phyloP scores from a whole-genome alignment of 1,140 invertebrate species.

The Trachymyrmex septentrionalis region DNA sequence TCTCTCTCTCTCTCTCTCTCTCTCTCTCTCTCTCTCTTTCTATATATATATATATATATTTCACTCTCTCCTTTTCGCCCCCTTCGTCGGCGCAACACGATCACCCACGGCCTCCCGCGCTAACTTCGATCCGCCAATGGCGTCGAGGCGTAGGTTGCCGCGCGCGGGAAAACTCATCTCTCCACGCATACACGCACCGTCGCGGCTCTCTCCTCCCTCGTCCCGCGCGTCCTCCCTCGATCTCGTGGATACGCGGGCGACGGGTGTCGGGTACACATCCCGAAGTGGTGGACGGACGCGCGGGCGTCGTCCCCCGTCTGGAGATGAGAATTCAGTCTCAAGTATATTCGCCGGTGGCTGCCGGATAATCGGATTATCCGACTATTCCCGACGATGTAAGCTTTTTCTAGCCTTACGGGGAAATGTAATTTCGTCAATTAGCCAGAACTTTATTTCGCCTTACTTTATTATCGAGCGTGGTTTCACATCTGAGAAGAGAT shows the following conservation, averaged over 20 bases:
- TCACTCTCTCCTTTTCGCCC: slow-evolving; percentile 27
- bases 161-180: slow-evolving; percentile 80
- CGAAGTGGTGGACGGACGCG: slow-evolving; percentile 44
- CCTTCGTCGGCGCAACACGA: slow-evolving; percentile 63
- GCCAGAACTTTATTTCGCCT: slow-evolving; percentile 57
- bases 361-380: slow-evolving; percentile 62
- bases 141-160: slow-evolving; percentile 70
- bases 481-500: slow-evolving; percentile 20
- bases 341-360: slow-evolving; percentile 37
- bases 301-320: slow-evolving; percentile 41
- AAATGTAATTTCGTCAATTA: slow-evolving; percentile 64
- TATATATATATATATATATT: too few species aligned
- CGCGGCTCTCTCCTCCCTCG: background rate
- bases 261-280: slow-evolving; percentile 55
- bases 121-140: slow-evolving; percentile 77
- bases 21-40: background rate
- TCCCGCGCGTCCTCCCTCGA: background rate
- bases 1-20: slow-evolving; percentile 13
- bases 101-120: slow-evolving; percentile 75
- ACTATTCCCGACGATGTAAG: slow-evolving; percentile 55
- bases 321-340: slow-evolving; percentile 68
- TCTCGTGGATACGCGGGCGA: slow-evolving; percentile 51
- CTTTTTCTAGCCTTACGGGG: slow-evolving; percentile 54
- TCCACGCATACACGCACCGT: slow-evolving; percentile 68
- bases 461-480: slow-evolving; percentile 42